Evolutionary conservation across 2,797 vertebrate genomes (phyloP).

Genomic region (Micrastur ruficollis): DNA sequence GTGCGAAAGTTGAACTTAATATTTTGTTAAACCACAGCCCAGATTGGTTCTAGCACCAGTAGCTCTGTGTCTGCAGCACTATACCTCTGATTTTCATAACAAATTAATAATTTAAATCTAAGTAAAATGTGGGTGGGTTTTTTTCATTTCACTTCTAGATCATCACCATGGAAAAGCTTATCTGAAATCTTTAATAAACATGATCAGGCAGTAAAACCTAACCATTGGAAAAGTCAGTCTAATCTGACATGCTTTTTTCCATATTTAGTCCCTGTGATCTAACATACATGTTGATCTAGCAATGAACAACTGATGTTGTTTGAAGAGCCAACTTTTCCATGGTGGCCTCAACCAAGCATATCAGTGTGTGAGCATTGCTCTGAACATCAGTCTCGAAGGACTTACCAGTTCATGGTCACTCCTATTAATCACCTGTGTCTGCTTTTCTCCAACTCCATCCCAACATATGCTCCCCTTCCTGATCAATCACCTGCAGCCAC

Average conservation of each 20-base stretch:
- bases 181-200: conserved; percentile 7
- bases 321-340: neutral
- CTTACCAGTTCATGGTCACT: neutral
- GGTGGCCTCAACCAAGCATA: neutral
- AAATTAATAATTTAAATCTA: neutral
- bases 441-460: neutral
- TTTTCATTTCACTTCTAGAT: neutral
- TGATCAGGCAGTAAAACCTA: neutral
- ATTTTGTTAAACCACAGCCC: neutral
- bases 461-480: neutral
- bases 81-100: neutral
- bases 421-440: neutral
- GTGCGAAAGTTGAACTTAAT: neutral
- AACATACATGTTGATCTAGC: neutral
- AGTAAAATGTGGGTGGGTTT: neutral
- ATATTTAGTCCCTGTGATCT: neutral
- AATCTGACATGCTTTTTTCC: neutral
- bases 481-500: neutral
- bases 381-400: neutral
- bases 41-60: neutral
- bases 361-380: neutral
- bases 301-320: neutral
- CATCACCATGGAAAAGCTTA: neutral
- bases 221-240: neutral
- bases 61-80: neutral